Percentiles rank a stretch among this genome's conserved stretches.
Evolutionary conservation across 2,113 vertebrate genomes (phyloP).

Genomic region (Perccottus glenii): DNA sequence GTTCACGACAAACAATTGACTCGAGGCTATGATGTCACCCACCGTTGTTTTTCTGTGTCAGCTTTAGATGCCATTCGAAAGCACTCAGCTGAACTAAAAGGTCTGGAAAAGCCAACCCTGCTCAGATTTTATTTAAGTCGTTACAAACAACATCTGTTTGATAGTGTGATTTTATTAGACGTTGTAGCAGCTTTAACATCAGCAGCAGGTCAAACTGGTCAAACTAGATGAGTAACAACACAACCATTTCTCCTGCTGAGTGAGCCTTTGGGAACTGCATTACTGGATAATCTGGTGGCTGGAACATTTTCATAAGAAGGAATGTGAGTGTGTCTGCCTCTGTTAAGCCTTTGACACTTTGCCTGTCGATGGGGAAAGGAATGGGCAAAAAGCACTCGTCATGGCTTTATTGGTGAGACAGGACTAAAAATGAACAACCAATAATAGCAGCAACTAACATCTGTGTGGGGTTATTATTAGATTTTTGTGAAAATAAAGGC

Average conservation of each 20-base stretch:
- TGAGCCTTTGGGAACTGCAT: not conserved
- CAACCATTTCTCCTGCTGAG: not conserved
- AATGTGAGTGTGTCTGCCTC: not conserved
- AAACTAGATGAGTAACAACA: constrained; percentile 4
- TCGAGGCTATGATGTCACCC: constrained; percentile 22
- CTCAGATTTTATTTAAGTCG: not conserved
- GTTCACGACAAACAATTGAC: constrained; percentile 49
- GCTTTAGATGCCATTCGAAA: constrained; percentile 39
- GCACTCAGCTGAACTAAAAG: constrained; percentile 51
- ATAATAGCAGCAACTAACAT: too few species aligned
- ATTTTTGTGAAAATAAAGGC: too few species aligned
- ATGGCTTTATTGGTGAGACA: too few species aligned
- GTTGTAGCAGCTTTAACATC: not conserved
- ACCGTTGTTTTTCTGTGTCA: constrained; percentile 20
- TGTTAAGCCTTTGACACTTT: too few species aligned
- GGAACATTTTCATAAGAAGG: not conserved
- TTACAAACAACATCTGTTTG: constrained; percentile 29
- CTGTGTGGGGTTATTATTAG: too few species aligned
- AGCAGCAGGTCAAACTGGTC: not conserved
- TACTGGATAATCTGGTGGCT: not conserved
- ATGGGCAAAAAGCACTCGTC: too few species aligned
- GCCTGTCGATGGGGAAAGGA: too few species aligned
- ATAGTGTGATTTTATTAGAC: constrained; percentile 1
- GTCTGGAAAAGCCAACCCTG: constrained; percentile 48
- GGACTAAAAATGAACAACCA: too few species aligned